phyloP scores from a whole-genome alignment of 2,888 invertebrate species.

The Leptinotarsa juncta region DNA sequence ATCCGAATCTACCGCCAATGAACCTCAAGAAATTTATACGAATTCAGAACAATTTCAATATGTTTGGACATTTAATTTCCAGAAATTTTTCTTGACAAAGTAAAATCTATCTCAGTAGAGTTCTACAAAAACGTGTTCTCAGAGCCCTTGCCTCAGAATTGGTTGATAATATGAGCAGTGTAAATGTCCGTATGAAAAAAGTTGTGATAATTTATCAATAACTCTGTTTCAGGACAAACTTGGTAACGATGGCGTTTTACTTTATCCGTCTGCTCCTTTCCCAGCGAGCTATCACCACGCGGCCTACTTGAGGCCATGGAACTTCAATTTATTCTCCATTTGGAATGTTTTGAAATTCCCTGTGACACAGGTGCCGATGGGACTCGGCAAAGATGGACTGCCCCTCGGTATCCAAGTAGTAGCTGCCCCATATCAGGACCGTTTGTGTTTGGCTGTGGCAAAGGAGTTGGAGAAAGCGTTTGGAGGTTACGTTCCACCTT shows the following conservation, averaged over 20 bases:
- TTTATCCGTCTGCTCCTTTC: conserved; percentile 85
- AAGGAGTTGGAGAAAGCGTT: conserved; percentile 75
- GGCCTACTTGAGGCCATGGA: conserved; percentile 80
- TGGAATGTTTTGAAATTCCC: conserved; percentile 89
- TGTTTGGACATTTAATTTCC: no score
- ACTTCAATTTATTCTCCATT: conserved; percentile 87
- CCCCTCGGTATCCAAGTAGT: conserved; percentile 87
- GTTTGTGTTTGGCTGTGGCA: conserved; percentile 80
- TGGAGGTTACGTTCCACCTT: conserved; percentile 79
- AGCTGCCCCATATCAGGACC: conserved; percentile 77
- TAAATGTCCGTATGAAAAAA: no score
- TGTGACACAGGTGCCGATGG: conserved; percentile 86
- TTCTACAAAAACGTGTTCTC: no score
- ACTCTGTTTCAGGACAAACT: conserved; percentile 71
- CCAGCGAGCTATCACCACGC: conserved; percentile 87
- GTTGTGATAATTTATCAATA: no score
- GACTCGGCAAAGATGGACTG: conserved; percentile 76
- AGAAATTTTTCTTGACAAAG: no score
- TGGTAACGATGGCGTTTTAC: conserved; percentile 81
- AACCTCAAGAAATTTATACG: no score
- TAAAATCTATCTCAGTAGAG: no score
- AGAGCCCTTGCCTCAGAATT: no score
- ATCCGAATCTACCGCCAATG: no score
- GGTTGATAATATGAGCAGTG: no score
- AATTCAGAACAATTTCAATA: no score